Evolutionary conservation across 1,140 invertebrate species (phyloP), one percentile per base, ranked within the genome.

Genomic region (Dendroctonus valens): DNA sequence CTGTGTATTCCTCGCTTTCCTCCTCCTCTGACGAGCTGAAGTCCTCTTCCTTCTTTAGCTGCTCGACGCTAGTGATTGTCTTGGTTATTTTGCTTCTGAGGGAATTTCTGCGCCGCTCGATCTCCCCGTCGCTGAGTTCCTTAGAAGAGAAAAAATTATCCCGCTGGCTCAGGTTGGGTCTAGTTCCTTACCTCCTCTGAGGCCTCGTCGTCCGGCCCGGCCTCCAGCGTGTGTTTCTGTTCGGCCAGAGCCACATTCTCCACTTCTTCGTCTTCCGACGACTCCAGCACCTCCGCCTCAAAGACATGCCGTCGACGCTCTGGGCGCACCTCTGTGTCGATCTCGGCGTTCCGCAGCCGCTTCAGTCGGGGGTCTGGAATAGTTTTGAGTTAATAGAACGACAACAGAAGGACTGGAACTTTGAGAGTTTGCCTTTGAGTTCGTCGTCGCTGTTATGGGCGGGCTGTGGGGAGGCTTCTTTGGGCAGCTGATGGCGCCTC

Each of bases 1-100:
- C 93, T 38, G 91, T 89, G 71, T 94, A 93, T 79, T 97, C 91
- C 71, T 86, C 69, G 48, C 75, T 75, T 37, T 73, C 73, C 65
- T 93, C 92, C 41, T 88, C 86, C 64, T 86, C 88, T n/a, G 89
- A 87, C 9, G 87, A 87, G 64, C 90, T 87, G 51, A 90, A 90
- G 68, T 96, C 91, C 63, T 89, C 88, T 39, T 83, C 84, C 60
- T 85, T 82, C 51, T 82, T 76, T 8, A 85, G 67, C 62, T 85
- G 79, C 64, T 87, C 85, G 41, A 82, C 86, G 70, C 88, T 85
- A 73, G 89, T 86, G 68, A 89, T 87, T 7, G 51, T 59, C 38
- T 85, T 84, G 4, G 91, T 72, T 52, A 91, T 87, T 68, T 84
- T 83, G 68, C 89, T 83, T 61, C 87, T 84, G 11, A 84, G 72